Evolutionary conservation across 2,113 vertebrate genomes (phyloP).

Genomic region (Nannospalax galili): DNA sequence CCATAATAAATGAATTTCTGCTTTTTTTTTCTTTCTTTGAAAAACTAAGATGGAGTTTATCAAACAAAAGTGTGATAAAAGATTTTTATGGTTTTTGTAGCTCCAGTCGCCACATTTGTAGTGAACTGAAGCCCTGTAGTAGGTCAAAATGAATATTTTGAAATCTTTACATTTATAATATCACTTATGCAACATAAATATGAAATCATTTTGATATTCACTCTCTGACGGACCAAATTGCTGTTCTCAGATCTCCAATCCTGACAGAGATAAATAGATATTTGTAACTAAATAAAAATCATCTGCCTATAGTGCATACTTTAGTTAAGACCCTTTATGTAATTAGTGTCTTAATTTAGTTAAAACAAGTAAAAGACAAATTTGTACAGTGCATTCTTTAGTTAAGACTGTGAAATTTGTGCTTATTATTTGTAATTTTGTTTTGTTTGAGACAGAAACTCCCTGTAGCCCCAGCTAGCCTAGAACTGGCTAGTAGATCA

Average conservation of each 20-base stretch:
- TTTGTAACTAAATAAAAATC: background rate
- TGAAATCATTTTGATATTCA: background rate
- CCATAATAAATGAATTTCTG: background rate
- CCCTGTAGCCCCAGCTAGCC: too few species aligned
- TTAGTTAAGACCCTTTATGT: too few species aligned
- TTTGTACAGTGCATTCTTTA: background rate
- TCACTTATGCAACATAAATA: background rate
- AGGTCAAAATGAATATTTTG: too few species aligned
- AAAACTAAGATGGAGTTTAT: background rate
- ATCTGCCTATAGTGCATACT: background rate
- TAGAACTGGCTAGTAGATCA: too few species aligned
- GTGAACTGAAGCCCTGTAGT: too few species aligned
- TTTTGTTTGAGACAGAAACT: too few species aligned
- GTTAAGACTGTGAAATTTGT: background rate
- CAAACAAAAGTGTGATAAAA: background rate
- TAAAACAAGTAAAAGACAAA: too few species aligned
- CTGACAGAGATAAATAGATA: background rate
- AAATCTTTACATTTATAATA: too few species aligned
- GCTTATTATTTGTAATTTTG: too few species aligned
- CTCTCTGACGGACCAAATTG: background rate
- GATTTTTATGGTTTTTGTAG: background rate
- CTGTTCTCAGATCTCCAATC: background rate
- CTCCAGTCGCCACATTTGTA: background rate
- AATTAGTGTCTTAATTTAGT: too few species aligned
- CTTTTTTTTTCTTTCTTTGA: background rate